Conservation (phyloP, 2,888 invertebrate genomes). For the Ornithoptera priamus region DNA sequence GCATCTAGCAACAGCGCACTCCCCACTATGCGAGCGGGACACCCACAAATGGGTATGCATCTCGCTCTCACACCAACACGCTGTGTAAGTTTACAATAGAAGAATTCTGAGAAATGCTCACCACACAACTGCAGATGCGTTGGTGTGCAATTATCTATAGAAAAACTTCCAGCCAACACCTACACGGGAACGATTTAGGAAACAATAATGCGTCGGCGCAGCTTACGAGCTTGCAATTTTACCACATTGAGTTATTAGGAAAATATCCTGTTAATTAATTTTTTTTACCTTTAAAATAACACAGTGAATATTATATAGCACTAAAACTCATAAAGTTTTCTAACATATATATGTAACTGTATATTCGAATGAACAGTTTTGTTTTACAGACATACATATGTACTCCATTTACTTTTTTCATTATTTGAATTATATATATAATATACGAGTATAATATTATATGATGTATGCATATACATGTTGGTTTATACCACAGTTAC, state of each 20-base stretch:
- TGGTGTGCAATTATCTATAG: constrained; percentile 42
- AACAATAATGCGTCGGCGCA: constrained; percentile 51
- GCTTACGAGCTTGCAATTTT: constrained; percentile 34
- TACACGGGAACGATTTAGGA: constrained; percentile 43
- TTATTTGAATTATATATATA: no score
- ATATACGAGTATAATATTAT: no score
- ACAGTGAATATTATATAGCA: no score
- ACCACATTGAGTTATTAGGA: background rate
- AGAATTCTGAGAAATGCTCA: constrained; percentile 39
- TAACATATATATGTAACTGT: no score
- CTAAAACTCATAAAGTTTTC: no score
- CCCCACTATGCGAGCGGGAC: constrained; percentile 37
- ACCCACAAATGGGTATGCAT: constrained; percentile 26
- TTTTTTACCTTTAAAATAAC: no score
- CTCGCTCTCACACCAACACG: constrained; percentile 28
- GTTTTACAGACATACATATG: no score
- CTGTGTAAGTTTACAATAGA: constrained; percentile 33
- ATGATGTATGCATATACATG: no score
- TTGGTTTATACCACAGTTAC: no score
- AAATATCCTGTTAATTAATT: background rate
- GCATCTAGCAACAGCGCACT: constrained; percentile 72
- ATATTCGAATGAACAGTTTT: no score
- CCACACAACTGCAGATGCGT: constrained; percentile 33
- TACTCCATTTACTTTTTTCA: no score
- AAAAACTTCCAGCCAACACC: constrained; percentile 56